Percentiles rank a stretch among this genome's conserved stretches.
Evolutionary conservation across 1,140 invertebrate species (phyloP).

Genomic region (Macrosteles quadrilineatus): DNA sequence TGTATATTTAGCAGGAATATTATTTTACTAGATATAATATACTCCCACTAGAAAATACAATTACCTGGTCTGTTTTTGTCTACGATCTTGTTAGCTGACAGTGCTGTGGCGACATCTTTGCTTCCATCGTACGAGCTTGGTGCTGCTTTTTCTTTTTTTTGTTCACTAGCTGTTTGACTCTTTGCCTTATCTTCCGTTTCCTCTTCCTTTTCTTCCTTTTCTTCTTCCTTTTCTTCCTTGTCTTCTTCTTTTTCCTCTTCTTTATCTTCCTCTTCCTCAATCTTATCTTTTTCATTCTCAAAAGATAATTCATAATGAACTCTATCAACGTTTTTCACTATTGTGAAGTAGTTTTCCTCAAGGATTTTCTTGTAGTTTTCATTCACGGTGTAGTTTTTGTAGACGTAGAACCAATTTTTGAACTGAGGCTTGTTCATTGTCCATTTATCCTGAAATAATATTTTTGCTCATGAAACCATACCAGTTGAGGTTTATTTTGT

Average conservation of each 20-base stretch:
- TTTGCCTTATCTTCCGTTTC: no score
- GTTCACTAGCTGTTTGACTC: no score
- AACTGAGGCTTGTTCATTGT: slow-evolving; percentile 54
- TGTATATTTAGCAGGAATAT: no score
- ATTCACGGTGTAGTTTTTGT: slow-evolving; percentile 61
- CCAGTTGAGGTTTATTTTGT: no score
- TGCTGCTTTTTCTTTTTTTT: no score
- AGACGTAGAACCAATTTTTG: slow-evolving; percentile 65
- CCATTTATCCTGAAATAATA: slow-evolving; percentile 40
- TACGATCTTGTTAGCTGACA: slow-evolving; percentile 54
- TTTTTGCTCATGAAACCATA: no score
- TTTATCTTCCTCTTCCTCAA: not conserved
- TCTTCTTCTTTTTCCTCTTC: slow-evolving; percentile 12
- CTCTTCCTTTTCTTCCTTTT: slow-evolving; percentile 32
- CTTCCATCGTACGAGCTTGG: not conserved
- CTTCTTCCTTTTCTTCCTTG: slow-evolving; percentile 34
- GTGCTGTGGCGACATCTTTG: slow-evolving; percentile 10
- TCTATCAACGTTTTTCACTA: slow-evolving; percentile 49
- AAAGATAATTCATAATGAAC: slow-evolving; percentile 9
- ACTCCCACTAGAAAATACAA: no score
- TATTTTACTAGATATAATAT: no score
- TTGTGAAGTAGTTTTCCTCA: slow-evolving; percentile 59
- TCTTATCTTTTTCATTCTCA: slow-evolving; percentile 6
- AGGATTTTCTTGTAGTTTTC: slow-evolving; percentile 60
- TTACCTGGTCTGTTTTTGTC: slow-evolving; percentile 45